phyloP scores from a whole-genome alignment of 2,113 vertebrate genomes.

The Mastomys coucha region DNA sequence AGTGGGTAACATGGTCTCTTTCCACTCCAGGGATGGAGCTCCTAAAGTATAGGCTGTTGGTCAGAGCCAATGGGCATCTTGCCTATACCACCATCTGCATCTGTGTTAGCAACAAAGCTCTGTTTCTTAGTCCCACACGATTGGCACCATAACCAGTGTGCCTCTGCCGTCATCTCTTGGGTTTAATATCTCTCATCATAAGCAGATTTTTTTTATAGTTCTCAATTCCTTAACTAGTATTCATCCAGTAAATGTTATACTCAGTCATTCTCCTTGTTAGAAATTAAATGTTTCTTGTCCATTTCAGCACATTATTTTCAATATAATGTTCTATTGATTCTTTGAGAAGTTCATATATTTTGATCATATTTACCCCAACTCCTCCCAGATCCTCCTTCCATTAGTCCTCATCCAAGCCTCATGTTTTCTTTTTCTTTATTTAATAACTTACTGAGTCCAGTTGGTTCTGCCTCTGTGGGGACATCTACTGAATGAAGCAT shows the following conservation, averaged over 20 bases:
- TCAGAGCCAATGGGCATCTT: background rate
- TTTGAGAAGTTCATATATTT: background rate
- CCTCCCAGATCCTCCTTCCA: background rate
- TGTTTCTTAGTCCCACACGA: background rate
- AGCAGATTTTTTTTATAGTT: background rate
- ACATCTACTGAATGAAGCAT: background rate
- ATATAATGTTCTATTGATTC: background rate
- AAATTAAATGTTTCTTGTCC: background rate
- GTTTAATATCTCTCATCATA: background rate
- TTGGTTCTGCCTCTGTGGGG: background rate
- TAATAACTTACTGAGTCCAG: background rate
- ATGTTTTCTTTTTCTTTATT: background rate
- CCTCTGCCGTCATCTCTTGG: background rate
- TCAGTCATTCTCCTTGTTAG: background rate
- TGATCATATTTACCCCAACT: background rate
- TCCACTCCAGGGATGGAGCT: background rate
- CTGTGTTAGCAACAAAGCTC: background rate
- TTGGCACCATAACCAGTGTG: background rate
- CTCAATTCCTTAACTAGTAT: background rate
- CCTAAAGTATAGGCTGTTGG: background rate
- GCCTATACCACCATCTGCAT: background rate
- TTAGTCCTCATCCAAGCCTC: background rate
- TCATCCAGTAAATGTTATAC: background rate
- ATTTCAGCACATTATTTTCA: background rate
- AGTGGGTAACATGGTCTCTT: background rate